phyloP scores from a whole-genome alignment of 2,797 vertebrate genomes.

The Diceros bicornis region DNA sequence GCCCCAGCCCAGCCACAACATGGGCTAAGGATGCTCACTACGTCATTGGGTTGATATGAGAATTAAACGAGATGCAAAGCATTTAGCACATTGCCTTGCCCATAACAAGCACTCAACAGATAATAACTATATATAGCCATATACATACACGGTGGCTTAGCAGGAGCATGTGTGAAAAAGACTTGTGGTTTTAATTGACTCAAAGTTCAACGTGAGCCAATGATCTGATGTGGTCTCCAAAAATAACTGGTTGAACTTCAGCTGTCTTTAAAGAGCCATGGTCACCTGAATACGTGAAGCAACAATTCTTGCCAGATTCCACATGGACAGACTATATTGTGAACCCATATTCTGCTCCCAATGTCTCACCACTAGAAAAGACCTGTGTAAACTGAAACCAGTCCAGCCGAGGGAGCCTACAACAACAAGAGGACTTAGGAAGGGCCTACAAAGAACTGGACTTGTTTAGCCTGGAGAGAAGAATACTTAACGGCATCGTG shows the following conservation, averaged over 20 bases:
- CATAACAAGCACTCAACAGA: constrained; percentile 75
- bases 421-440: background rate
- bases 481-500: constrained; percentile 38
- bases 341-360: background rate
- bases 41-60: background rate
- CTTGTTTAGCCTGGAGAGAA: constrained; percentile 34
- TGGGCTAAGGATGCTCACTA: background rate
- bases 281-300: background rate
- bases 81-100: constrained; percentile 76
- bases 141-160: constrained; percentile 62
- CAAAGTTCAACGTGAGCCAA: constrained; percentile 60
- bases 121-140: constrained; percentile 79
- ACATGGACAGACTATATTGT: background rate
- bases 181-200: constrained; percentile 76
- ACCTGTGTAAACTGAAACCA: background rate
- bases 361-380: background rate
- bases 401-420: background rate
- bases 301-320: background rate
- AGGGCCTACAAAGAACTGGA: background rate
- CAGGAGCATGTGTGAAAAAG: constrained; percentile 72
- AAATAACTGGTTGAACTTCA: constrained; percentile 75
- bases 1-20: background rate
- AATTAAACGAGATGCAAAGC: constrained; percentile 65
- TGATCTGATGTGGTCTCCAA: constrained; percentile 74
- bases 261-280: constrained; percentile 68